Base-by-base conservation (phyloP, 2,113 vertebrate species). In the Centropus unirufus region DNA sequence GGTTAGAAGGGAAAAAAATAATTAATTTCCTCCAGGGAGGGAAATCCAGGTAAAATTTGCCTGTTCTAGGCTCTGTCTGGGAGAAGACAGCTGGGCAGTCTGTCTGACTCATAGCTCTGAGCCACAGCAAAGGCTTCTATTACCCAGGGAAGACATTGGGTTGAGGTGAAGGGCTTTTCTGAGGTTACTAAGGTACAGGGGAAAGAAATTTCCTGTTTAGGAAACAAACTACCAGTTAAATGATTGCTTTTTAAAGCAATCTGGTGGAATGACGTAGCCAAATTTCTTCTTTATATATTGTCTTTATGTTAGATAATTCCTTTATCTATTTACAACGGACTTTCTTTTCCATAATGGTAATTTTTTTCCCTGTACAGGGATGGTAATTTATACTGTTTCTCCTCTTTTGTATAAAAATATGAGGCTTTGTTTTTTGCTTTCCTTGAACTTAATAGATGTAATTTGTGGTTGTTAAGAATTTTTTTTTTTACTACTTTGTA, bases 141-240 rank as follows among this genome's bases (percentile, higher is more conserved):
- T 40, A 52, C 19, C 4, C 1, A 49, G 8, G 6, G 24, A 58
- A 62, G 40, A 12, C 5, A 3, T 6, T 3, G 14, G 6, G 5
- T 17, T 52, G 42, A 2, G 24, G 21, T 34, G 10, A 18, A 19
- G 14, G 17, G 12, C 3, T 39, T 63, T 77, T 30, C 46, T n/a
- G 36, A 57, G 16, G 15, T 74, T 44, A 29, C 36, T 44, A 11
- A 91, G 24, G 24, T 39, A 63, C 14, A 22, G 11, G 20, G 5
- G 8, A 24, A 57, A 40, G 20, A 64, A 79, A 18, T 47, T 12
- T 29, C 22, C 27, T 42, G 23, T 51, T 75, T 42, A 67, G 52
- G 27, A 78, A 72, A 54, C 6, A 22, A 15, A 3, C 24, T 52
- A 12, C 34, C 4, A 8, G 9, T 64, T 42, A 32, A 85, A 70